Evolutionary conservation across 2,113 vertebrate species (phyloP).

Genomic region (Pollachius pollachius): DNA sequence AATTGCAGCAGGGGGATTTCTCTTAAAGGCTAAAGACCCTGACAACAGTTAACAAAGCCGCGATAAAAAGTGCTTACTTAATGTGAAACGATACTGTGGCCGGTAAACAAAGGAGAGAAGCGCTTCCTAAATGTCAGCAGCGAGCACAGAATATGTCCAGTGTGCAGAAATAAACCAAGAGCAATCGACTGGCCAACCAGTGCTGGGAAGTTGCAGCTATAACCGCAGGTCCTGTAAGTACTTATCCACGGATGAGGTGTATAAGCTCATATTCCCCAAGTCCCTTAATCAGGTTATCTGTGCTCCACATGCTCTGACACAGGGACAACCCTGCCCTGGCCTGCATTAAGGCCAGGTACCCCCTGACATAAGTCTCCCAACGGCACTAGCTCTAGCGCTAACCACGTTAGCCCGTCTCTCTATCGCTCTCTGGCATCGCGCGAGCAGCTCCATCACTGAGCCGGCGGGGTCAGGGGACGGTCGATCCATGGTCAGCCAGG

Average conservation of each 20-base stretch:
- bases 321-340: slow-evolving; percentile 80
- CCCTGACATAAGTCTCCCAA: slow-evolving; percentile 84
- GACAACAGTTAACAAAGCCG: too few relatives aligned
- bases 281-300: slow-evolving; percentile 78
- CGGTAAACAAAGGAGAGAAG: slow-evolving; percentile 17
- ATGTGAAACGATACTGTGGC: slow-evolving; percentile 16
- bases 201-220: slow-evolving; percentile 23
- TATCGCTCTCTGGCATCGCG: slow-evolving; percentile 41
- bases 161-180: too few relatives aligned
- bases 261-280: slow-evolving; percentile 59
- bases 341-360: slow-evolving; percentile 67
- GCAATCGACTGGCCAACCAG: too few relatives aligned
- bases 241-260: slow-evolving; percentile 39
- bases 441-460: slow-evolving; percentile 43
- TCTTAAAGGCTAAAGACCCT: too few relatives aligned
- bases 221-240: slow-evolving; percentile 32
- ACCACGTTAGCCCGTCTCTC: slow-evolving; percentile 86
- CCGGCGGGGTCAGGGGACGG: slow-evolving; percentile 72
- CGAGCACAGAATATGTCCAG: background rate
- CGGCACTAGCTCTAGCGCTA: slow-evolving; percentile 80
- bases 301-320: slow-evolving; percentile 81
- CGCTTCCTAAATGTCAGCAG: slow-evolving; percentile 22
- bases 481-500: slow-evolving; percentile 73
- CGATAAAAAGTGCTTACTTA: too few relatives aligned
- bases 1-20: too few relatives aligned